Conservation (phyloP, 2,797 vertebrate genomes). For the Chelonia mydas region DNA sequence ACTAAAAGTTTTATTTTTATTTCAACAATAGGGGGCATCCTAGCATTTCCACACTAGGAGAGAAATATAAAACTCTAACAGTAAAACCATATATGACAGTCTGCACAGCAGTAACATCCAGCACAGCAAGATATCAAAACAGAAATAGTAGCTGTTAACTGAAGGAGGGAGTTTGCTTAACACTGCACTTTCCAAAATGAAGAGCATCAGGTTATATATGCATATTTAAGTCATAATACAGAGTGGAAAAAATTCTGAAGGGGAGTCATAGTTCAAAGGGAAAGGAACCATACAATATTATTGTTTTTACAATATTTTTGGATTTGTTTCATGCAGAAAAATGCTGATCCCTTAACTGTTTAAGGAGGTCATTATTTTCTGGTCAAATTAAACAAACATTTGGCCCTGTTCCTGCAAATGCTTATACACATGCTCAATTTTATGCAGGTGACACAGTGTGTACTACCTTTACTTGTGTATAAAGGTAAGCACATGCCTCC, state of each 20-base stretch:
- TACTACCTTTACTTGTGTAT: not conserved
- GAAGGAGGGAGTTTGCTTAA: rapidly evolving
- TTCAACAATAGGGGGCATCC: slow-evolving; percentile 65
- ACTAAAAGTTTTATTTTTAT: not conserved
- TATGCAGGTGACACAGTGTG: not conserved
- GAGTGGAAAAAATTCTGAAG: not conserved
- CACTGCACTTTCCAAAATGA: rapidly evolving
- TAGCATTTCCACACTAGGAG: slow-evolving; percentile 48
- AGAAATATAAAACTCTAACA: not conserved
- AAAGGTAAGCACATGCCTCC: not conserved
- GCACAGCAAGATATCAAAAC: not conserved
- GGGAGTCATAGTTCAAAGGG: not conserved
- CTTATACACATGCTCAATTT: not conserved
- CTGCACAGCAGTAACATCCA: not conserved
- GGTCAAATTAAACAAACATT: not conserved
- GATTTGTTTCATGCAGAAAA: not conserved
- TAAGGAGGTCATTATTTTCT: not conserved
- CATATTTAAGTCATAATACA: not conserved
- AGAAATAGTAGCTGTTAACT: not conserved
- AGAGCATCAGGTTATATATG: rapidly evolving
- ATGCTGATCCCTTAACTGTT: not conserved
- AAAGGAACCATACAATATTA: rapidly evolving
- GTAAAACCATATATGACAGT: not conserved
- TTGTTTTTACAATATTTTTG: rapidly evolving
- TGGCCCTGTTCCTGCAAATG: rapidly evolving